phyloP scores from a whole-genome alignment of 1,140 invertebrate species.

The Maconellicoccus hirsutus region DNA sequence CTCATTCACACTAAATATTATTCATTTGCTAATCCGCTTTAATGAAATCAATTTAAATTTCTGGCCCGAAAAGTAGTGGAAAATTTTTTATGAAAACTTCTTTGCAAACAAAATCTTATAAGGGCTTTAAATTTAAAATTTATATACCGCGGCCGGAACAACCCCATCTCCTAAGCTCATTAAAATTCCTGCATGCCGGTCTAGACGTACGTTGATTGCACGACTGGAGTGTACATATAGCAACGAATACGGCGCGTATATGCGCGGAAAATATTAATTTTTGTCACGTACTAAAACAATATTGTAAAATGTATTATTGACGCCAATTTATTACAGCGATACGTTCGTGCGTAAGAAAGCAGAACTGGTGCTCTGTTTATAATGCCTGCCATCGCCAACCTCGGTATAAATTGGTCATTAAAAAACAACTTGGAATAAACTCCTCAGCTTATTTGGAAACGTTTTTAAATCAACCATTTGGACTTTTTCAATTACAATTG shows the following conservation, averaged over 20 bases:
- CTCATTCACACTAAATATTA: too few species aligned
- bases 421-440: neutral
- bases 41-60: too few species aligned
- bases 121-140: neutral
- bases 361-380: neutral
- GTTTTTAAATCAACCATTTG: too few species aligned
- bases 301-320: neutral
- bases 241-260: neutral
- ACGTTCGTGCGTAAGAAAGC: neutral
- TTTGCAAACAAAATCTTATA: too few species aligned
- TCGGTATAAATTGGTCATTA: neutral
- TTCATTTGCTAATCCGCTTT: too few species aligned
- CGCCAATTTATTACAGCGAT: neutral
- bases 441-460: neutral
- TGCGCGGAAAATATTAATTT: neutral
- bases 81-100: too few species aligned
- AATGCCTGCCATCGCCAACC: neutral
- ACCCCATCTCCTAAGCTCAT: neutral
- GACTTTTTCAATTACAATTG: too few species aligned
- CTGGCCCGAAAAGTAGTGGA: too few species aligned
- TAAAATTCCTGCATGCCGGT: neutral
- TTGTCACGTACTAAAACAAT: conserved; percentile 9
- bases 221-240: too few species aligned
- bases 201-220: neutral
- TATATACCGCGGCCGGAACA: neutral